Conservation (phyloP, 2,797 vertebrate species). For the Chaenodraco wilsoni region DNA sequence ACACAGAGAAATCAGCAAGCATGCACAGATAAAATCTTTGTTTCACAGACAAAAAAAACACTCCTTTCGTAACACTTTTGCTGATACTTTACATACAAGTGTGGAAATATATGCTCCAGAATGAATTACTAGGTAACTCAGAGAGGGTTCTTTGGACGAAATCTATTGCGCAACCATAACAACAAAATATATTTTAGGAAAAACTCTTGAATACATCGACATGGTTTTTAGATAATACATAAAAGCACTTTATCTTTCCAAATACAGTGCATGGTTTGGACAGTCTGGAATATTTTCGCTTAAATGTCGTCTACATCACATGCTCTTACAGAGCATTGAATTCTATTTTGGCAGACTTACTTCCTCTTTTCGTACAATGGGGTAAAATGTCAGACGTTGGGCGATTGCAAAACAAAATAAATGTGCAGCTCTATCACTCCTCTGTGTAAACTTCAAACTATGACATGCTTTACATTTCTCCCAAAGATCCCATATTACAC, state of each 20-base stretch:
- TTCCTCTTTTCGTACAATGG: slow-evolving; percentile 81
- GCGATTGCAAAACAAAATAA: slow-evolving; percentile 30
- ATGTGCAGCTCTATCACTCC: neutral
- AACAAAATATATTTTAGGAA: slow-evolving; percentile 1
- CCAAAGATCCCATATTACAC: slow-evolving; percentile 88
- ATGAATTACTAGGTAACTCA: neutral
- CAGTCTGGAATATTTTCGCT: slow-evolving; percentile 49
- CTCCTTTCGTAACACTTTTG: neutral
- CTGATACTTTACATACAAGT: neutral
- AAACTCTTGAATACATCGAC: neutral
- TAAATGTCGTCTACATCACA: slow-evolving; percentile 47
- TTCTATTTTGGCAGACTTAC: slow-evolving; percentile 67
- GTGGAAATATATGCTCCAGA: neutral
- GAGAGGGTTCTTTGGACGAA: neutral
- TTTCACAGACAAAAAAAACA: neutral
- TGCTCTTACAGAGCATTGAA: slow-evolving; percentile 38
- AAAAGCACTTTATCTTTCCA: slow-evolving; percentile 2
- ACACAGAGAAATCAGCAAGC: neutral
- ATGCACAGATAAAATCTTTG: neutral
- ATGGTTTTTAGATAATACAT: neutral
- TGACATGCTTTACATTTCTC: slow-evolving; percentile 38
- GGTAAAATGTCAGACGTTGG: slow-evolving; percentile 34
- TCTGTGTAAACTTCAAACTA: slow-evolving; percentile 7
- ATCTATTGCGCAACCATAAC: neutral
- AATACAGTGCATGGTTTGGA: slow-evolving; percentile 19